Percentiles rank a stretch among this genome's conserved stretches.
phyloP scores from a whole-genome alignment of 2,113 vertebrate genomes.

The Deroptyus accipitrinus region DNA sequence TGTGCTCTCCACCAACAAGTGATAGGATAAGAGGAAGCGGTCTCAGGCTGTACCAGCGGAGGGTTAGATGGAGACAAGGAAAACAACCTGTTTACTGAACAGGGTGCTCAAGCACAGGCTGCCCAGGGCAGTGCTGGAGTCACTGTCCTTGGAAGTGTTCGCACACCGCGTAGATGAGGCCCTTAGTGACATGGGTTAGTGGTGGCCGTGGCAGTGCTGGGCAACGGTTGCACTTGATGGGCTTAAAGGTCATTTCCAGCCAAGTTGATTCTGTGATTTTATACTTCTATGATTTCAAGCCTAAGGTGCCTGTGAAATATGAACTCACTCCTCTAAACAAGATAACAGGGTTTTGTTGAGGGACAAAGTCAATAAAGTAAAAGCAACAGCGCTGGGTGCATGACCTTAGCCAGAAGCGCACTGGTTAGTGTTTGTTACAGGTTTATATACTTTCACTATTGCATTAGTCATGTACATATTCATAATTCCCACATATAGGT shows the following conservation, averaged over 20 bases:
- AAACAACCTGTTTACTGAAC: not conserved
- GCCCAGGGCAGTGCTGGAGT: not conserved
- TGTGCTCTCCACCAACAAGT: not conserved
- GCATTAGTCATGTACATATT: too few species aligned
- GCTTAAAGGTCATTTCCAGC: not conserved
- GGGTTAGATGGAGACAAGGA: not conserved
- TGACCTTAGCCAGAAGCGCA: too few species aligned
- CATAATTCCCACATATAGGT: too few species aligned
- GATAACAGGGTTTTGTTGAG: too few species aligned
- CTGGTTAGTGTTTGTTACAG: too few species aligned
- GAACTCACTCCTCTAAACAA: too few species aligned
- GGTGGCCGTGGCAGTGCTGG: not conserved
- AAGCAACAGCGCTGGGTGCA: too few species aligned
- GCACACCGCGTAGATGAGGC: not conserved
- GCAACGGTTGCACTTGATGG: not conserved
- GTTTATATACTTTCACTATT: too few species aligned
- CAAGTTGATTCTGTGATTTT: not conserved
- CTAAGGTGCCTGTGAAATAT: not conserved
- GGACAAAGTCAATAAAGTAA: too few species aligned
- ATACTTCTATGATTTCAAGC: not conserved
- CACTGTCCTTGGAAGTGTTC: not conserved
- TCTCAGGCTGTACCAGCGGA: not conserved
- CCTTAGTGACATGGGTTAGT: not conserved
- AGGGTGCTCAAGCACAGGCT: too few species aligned
- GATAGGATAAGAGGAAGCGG: not conserved